Base-by-base conservation (phyloP, 2,888 invertebrate genomes). In the Pachymerium ferrugineum region DNA sequence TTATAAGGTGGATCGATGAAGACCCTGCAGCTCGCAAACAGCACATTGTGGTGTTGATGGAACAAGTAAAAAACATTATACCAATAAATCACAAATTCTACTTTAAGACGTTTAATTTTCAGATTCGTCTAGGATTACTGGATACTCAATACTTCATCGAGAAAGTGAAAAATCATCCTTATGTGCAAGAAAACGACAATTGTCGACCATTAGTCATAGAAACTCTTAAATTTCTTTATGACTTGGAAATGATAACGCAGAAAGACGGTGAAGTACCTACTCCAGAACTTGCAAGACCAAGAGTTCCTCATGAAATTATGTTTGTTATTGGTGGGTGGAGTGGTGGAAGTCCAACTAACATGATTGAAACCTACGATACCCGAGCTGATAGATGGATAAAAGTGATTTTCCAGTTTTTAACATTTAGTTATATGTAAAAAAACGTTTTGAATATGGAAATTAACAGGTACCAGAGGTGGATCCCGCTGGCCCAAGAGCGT, bases 141-240 rank as follows among this genome's bases (percentile, higher is more conserved):
- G 92, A 94, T 77, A 93, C 94, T 1, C 87, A 93, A 85, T 95
- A 90, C 82, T 96, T 96, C 82, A 86, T 94, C 81, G 94, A 95
- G 82, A 89, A 90, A 80, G 82, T 94, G 0, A 93, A 93, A 82
- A 91, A 92, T 77, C 93, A 96, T 82, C 89, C 89, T 0, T 94
- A 92, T 82, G 93, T 97, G 0, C 87, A 88, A 12, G 89, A 89
- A 72, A 90, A 91, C 80, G 92, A 93, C 77, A 89, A 89, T 10
- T 93, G 94, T 78, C 88, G 92, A 16, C 94, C 94, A 0, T 88
- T 95, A 77, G 90, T 96, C 76, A 93, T 95, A 35, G 94, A 95
- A 82, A 94, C 95, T 0, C 84, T 96, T 42, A 92, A 92, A 81
- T 95, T 95, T 82, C 86, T 96, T 69, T 94, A 94, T 83, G 94